A percentile compares a stretch with the other conserved stretches of the same genome.
Evolutionary conservation across 2,797 vertebrate species (phyloP).

Genomic region (Telmatherina bonti): DNA sequence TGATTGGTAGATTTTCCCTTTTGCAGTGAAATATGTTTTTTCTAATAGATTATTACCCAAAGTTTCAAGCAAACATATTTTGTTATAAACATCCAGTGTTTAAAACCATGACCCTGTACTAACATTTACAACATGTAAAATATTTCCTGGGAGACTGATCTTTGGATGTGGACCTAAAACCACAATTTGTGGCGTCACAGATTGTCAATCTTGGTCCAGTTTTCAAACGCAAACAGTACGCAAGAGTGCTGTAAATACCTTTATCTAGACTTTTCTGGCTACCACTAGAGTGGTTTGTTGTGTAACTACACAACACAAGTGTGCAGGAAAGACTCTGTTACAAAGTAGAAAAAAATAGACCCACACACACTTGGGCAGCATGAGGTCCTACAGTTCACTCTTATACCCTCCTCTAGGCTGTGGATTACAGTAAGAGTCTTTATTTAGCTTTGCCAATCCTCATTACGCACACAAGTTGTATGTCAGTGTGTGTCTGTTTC

Average conservation of each 20-base stretch:
- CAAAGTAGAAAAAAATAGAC: constrained; percentile 13
- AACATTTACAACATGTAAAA: not conserved
- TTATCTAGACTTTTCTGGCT: constrained; percentile 21
- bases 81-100: not conserved
- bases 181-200: not conserved
- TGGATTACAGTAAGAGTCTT: constrained; percentile 83
- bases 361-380: constrained; percentile 31
- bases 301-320: constrained; percentile 21
- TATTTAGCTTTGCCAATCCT: constrained; percentile 81
- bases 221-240: not conserved
- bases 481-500: constrained; percentile 51
- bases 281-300: not conserved
- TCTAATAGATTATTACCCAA: not conserved
- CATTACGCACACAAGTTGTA: constrained; percentile 60
- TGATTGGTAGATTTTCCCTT: no score
- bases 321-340: not conserved
- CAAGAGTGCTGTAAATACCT: not conserved
- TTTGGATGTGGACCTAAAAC: not conserved
- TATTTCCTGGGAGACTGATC: not conserved
- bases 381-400: constrained; percentile 65
- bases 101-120: not conserved
- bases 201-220: not conserved
- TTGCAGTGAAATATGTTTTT: not conserved
- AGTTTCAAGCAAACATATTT: not conserved
- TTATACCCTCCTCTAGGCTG: constrained; percentile 54